Evolutionary conservation across 2,797 vertebrate species (phyloP).

Genomic region (Silurus aristotelis): DNA sequence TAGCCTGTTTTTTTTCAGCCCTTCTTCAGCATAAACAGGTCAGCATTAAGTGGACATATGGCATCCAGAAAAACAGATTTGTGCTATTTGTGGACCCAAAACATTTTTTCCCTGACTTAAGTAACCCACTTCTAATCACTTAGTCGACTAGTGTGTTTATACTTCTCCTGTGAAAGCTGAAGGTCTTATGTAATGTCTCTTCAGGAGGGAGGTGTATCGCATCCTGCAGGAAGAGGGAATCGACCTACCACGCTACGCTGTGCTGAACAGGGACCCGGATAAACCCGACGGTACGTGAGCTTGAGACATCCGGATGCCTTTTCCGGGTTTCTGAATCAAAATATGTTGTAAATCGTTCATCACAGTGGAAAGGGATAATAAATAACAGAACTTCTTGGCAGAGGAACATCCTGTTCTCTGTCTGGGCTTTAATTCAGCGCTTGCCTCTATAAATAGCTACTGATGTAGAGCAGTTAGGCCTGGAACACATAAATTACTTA

Average conservation of each 20-base stretch:
- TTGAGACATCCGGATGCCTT: not conserved
- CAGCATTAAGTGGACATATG: not conserved
- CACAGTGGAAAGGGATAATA: slow-evolving; percentile 19
- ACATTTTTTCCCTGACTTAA: not conserved
- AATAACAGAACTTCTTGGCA: slow-evolving; percentile 21
- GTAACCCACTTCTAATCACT: not conserved
- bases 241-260: slow-evolving; percentile 93
- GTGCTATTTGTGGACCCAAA: not conserved
- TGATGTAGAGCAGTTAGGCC: slow-evolving; percentile 56
- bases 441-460: slow-evolving; percentile 61
- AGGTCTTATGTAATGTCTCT: slow-evolving; percentile 24
- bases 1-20: not conserved
- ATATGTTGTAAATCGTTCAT: not conserved
- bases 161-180: not conserved
- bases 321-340: not conserved
- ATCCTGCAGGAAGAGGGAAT: slow-evolving; percentile 97
- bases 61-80: not conserved
- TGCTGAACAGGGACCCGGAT: slow-evolving; percentile 95
- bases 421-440: slow-evolving; percentile 59
- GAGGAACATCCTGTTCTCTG: slow-evolving; percentile 43
- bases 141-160: not conserved
- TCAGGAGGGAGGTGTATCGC: slow-evolving; percentile 95
- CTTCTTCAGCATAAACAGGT: not conserved
- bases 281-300: slow-evolving; percentile 85
- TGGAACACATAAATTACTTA: slow-evolving; percentile 45